A percentile compares a stretch with the other conserved stretches of the same genome.
Evolutionary conservation across 2,113 vertebrate species (phyloP).

Genomic region (Xiphophorus maculatus): DNA sequence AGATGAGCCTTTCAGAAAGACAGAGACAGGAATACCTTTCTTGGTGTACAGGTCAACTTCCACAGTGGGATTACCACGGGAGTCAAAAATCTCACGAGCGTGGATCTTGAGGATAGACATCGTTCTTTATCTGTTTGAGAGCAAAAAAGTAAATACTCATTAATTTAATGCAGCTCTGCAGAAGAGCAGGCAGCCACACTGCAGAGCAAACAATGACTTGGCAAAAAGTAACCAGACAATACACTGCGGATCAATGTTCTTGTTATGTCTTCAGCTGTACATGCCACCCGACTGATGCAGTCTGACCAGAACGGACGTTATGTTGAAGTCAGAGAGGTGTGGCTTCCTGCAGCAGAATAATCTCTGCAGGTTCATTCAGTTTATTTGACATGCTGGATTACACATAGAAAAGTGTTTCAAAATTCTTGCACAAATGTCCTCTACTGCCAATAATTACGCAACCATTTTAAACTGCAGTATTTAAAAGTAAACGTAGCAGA

Average conservation of each 20-base stretch:
- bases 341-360: conserved; percentile 48
- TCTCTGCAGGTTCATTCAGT: conserved; percentile 7
- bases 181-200: not conserved
- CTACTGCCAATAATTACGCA: conserved; percentile 16
- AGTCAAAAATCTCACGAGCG: conserved; percentile 96
- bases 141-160: not conserved
- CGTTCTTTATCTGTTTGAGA: conserved; percentile 76
- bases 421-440: conserved; percentile 38
- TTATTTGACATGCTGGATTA: conserved; percentile 21
- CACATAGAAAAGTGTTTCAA: conserved; percentile 16
- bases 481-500: not conserved
- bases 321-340: conserved; percentile 46
- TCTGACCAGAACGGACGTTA: not conserved
- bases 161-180: not conserved
- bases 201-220: conserved; percentile 18
- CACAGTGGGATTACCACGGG: conserved; percentile 98
- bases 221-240: conserved; percentile 16
- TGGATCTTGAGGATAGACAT: conserved; percentile 93
- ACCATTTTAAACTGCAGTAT: conserved; percentile 1
- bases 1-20: not conserved
- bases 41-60: conserved; percentile 92
- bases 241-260: not conserved
- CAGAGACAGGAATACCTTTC: conserved; percentile 82
- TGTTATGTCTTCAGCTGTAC: not conserved
- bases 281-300: conserved; percentile 20